Conservation (phyloP, 2,888 invertebrate genomes). For the Meiosimyza decipiens region DNA sequence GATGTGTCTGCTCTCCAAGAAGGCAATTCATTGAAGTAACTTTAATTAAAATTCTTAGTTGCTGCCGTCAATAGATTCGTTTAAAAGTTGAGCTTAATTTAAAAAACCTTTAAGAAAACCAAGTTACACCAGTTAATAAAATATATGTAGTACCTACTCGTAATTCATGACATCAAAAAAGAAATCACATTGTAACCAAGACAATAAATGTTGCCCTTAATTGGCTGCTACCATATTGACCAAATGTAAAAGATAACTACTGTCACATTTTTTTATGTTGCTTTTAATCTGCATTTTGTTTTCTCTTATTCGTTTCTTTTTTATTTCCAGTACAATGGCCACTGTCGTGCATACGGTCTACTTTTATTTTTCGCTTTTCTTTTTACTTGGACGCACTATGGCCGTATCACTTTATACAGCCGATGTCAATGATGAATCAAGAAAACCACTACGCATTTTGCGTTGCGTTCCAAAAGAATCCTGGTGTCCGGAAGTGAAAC, state of each 20-base stretch:
- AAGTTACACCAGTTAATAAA: too few species aligned
- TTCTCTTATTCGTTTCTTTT: constrained; percentile 10
- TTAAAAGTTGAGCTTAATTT: too few species aligned
- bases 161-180: too few species aligned
- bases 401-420: constrained; percentile 71
- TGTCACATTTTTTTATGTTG: neutral
- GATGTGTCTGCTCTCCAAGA: too few species aligned
- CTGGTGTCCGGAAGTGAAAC: constrained; percentile 67
- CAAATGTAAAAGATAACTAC: neutral
- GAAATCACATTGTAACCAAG: too few species aligned
- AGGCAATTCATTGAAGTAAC: too few species aligned
- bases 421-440: constrained; percentile 70
- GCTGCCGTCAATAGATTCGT: too few species aligned
- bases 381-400: constrained; percentile 69
- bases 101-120: too few species aligned
- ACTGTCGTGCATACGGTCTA: constrained; percentile 67
- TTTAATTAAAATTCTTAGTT: too few species aligned
- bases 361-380: constrained; percentile 71
- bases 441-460: constrained; percentile 64
- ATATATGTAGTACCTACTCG: too few species aligned
- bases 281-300: constrained; percentile 1
- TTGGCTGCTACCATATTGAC: too few species aligned
- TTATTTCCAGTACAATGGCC: constrained; percentile 57
- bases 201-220: too few species aligned
- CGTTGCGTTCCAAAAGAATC: constrained; percentile 67